Percentiles rank a stretch among this genome's conserved stretches.
phyloP scores from a whole-genome alignment of 2,797 vertebrate species.

The Myripristis jacobus region DNA sequence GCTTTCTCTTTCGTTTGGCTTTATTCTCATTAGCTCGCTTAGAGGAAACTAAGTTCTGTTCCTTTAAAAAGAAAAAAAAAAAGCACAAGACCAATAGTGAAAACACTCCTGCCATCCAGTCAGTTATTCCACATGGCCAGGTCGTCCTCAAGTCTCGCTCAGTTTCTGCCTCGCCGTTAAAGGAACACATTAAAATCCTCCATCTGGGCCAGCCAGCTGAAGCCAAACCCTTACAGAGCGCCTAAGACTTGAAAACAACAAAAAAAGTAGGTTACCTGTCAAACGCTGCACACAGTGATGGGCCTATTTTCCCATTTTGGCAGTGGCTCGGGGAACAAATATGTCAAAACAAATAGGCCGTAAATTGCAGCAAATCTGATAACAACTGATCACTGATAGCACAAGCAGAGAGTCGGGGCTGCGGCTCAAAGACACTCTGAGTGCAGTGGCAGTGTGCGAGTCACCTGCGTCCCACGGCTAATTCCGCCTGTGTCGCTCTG shows the following conservation, averaged over 20 bases:
- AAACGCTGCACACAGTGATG: constrained; percentile 20
- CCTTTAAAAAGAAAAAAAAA: constrained; percentile 34
- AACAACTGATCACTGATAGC: constrained; percentile 28
- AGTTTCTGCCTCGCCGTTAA: constrained; percentile 55
- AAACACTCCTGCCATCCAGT: constrained; percentile 52
- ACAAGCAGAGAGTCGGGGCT: neutral
- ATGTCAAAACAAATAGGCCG: constrained; percentile 46
- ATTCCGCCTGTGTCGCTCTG: constrained; percentile 56
- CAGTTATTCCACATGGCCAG: constrained; percentile 63
- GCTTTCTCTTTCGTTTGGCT: constrained; percentile 31
- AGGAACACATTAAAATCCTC: constrained; percentile 52
- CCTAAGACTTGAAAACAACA: constrained; percentile 21
- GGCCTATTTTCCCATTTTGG: constrained; percentile 24
- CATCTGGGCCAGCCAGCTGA: constrained; percentile 39
- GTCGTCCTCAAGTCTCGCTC: constrained; percentile 50
- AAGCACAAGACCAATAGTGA: constrained; percentile 42
- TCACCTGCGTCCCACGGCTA: constrained; percentile 37
- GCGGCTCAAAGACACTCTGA: constrained; percentile 6
- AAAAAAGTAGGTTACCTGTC: constrained; percentile 57
- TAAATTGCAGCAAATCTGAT: constrained; percentile 29
- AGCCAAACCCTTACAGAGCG: constrained; percentile 21
- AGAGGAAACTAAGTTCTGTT: constrained; percentile 25
- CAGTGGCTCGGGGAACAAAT: constrained; percentile 38
- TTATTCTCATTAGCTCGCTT: constrained; percentile 32
- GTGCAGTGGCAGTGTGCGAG: constrained; percentile 29